These are phyloP conservation scores for Drosophila trichaetosa DNA, from an alignment of 2,888 invertebrate species.

Conservation along the genomic window DNA sequence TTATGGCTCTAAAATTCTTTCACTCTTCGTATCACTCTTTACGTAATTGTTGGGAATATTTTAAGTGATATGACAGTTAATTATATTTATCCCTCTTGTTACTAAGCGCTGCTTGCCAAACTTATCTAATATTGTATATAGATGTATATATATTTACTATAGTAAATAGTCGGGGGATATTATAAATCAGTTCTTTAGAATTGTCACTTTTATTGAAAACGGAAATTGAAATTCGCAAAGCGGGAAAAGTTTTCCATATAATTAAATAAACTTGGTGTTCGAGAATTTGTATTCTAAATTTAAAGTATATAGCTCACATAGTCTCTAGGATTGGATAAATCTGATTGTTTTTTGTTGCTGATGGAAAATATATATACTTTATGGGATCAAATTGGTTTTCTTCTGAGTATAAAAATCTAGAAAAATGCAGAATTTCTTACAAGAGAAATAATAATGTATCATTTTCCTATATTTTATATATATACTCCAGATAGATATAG, in stretches of 20 bases:
- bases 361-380: too few relatives aligned
- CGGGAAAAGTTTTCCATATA: too few relatives aligned
- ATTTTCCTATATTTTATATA: neutral
- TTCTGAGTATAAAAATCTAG: too few relatives aligned
- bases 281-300: too few relatives aligned
- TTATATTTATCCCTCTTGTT: neutral
- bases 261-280: too few relatives aligned
- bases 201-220: too few relatives aligned
- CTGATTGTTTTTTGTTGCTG: too few relatives aligned
- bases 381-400: too few relatives aligned
- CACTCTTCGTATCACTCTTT: neutral
- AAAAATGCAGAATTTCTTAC: neutral
- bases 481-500: neutral
- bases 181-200: too few relatives aligned
- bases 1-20: constrained; percentile 25
- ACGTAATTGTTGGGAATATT: constrained; percentile 16
- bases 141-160: neutral
- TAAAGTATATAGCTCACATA: too few relatives aligned
- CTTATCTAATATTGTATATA: constrained; percentile 85
- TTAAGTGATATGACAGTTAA: neutral
- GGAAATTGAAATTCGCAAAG: too few relatives aligned
- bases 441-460: neutral
- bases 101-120: constrained; percentile 86
- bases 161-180: neutral
- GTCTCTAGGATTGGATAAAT: too few relatives aligned